Conservation (phyloP, 2,888 invertebrate genomes). For the Podotricha telesiphe region DNA sequence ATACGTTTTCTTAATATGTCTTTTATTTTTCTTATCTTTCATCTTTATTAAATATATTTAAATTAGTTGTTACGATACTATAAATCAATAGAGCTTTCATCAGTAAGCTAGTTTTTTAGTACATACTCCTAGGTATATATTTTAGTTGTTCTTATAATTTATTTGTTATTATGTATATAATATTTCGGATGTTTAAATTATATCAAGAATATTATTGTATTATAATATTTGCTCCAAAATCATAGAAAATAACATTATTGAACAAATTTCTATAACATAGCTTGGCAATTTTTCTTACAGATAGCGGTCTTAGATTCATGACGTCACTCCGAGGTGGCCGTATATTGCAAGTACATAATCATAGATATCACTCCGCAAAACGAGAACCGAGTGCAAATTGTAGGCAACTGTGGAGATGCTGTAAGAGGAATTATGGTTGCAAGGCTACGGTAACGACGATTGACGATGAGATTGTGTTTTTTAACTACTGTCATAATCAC, state of each 20-base stretch:
- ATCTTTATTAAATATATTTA: background rate
- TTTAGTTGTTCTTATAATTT: too few species aligned
- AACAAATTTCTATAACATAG: background rate
- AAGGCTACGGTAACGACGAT: conserved; percentile 54
- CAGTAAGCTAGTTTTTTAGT: too few species aligned
- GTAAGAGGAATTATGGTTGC: conserved; percentile 49
- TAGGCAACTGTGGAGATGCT: conserved; percentile 29
- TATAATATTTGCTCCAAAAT: background rate
- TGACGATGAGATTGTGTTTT: conserved; percentile 49
- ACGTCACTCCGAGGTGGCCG: conserved; percentile 23
- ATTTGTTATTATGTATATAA: background rate
- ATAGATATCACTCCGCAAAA: conserved; percentile 22
- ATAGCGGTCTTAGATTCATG: background rate
- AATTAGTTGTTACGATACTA: background rate
- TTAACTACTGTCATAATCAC: conserved; percentile 52
- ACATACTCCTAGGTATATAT: too few species aligned
- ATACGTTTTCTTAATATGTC: too few species aligned
- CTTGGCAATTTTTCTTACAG: conserved; percentile 7
- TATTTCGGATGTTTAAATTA: background rate
- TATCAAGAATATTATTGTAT: background rate
- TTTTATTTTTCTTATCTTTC: background rate
- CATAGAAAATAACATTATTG: background rate
- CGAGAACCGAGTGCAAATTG: background rate
- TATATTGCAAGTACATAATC: conserved; percentile 10
- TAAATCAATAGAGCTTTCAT: too few species aligned